phyloP scores from a whole-genome alignment of 2,797 vertebrate species.

The Pristis pectinata region DNA sequence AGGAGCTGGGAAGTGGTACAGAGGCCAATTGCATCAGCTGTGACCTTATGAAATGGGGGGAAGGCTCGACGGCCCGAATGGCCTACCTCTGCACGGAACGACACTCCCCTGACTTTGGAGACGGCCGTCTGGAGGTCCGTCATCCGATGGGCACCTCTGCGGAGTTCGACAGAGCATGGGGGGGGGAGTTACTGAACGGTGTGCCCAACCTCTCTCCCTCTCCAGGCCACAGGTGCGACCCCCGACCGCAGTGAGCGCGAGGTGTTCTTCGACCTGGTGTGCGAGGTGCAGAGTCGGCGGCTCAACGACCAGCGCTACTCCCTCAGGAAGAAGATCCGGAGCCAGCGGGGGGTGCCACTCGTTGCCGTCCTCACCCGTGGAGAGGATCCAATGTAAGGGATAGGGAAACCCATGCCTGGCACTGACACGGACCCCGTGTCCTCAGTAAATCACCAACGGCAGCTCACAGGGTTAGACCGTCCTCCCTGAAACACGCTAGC shows the following conservation, averaged over 20 bases:
- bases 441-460: not conserved
- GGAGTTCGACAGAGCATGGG: no score
- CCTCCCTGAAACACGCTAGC: no score
- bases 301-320: slow-evolving; percentile 74
- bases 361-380: not conserved
- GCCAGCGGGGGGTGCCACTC: not conserved
- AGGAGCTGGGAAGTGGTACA: no score
- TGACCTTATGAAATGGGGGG: no score
- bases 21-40: no score
- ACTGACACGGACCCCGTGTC: not conserved
- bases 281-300: slow-evolving; percentile 61
- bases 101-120: no score
- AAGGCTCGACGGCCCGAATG: no score
- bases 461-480: not conserved
- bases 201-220: not conserved
- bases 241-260: slow-evolving; percentile 60
- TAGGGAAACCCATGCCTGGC: not conserved
- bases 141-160: no score
- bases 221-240: slow-evolving; percentile 56
- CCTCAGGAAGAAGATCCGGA: slow-evolving; percentile 53
- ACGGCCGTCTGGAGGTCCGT: no score
- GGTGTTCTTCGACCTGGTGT: slow-evolving; percentile 64
- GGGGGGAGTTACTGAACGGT: no score
- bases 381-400: not conserved
- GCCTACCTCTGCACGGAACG: no score